phyloP scores from a whole-genome alignment of 2,888 invertebrate genomes.

The Cerceris ruficornis region DNA sequence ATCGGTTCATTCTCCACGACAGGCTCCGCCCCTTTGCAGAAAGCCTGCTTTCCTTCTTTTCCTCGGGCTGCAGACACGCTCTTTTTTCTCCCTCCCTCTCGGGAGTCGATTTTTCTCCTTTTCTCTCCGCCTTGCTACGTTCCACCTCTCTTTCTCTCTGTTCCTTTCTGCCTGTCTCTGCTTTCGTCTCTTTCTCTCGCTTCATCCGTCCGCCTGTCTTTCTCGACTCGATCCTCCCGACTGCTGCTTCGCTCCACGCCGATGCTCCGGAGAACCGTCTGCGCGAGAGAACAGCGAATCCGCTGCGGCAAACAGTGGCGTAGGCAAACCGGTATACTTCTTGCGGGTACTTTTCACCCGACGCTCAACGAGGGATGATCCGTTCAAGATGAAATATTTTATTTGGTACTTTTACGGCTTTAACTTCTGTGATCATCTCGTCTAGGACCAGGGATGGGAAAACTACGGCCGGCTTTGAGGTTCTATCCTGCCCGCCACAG shows the following conservation, averaged over 20 bases:
- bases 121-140: not conserved
- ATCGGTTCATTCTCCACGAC: not conserved
- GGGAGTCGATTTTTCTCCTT: not conserved
- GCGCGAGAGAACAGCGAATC: conserved; percentile 34
- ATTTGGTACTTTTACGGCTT: no score
- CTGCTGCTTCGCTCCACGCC: conserved; percentile 50
- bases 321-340: conserved; percentile 37
- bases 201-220: not conserved
- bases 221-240: not conserved
- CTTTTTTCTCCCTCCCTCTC: no score
- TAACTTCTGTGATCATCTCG: no score
- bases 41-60: conserved; percentile 32
- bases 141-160: not conserved
- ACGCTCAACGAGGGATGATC: no score
- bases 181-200: conserved; percentile 24
- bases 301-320: conserved; percentile 49
- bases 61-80: conserved; percentile 5
- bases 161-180: conserved; percentile 1
- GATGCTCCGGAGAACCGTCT: conserved; percentile 36
- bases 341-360: not conserved
- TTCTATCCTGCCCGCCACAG: no score
- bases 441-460: no score
- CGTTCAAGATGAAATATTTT: no score
- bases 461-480: no score
- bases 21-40: conserved; percentile 59